These are phyloP conservation scores for Stomatorhinus ivindoensis DNA, from an alignment of 2,113 vertebrate genomes.

Conservation along the genomic window DNA sequence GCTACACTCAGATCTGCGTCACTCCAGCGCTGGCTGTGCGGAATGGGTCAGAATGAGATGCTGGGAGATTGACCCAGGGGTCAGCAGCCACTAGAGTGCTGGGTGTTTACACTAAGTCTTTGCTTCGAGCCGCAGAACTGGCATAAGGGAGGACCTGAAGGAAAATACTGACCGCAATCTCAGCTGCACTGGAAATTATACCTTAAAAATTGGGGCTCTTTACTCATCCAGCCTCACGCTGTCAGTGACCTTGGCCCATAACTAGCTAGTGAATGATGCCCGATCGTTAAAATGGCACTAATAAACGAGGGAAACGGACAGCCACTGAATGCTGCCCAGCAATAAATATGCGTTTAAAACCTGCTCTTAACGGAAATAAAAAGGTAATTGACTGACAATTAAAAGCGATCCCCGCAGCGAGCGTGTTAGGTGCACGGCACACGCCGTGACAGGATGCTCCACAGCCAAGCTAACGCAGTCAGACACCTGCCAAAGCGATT, in stretches of 20 bases:
- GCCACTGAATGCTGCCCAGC: background rate
- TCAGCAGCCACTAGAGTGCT: background rate
- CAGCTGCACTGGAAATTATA: background rate
- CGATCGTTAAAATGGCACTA: background rate
- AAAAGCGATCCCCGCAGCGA: constrained; percentile 29
- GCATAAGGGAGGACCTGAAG: background rate
- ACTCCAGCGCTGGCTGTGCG: background rate
- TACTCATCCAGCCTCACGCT: background rate
- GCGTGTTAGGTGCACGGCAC: background rate
- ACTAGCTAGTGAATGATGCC: background rate
- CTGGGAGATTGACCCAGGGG: background rate
- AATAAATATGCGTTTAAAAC: constrained; percentile 3
- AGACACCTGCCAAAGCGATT: constrained; percentile 39
- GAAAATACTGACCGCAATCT: background rate
- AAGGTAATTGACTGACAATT: constrained; percentile 32
- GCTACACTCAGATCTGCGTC: background rate
- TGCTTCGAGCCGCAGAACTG: background rate
- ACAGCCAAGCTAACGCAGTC: constrained; percentile 21
- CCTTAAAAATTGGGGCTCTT: background rate
- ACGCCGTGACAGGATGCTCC: background rate
- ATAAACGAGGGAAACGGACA: background rate
- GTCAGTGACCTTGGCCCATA: background rate
- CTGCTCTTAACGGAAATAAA: background rate
- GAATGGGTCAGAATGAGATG: background rate
- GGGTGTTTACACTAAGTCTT: background rate